Conservation (phyloP, 2,113 vertebrate species). For the Andinoacara biseriatus region DNA sequence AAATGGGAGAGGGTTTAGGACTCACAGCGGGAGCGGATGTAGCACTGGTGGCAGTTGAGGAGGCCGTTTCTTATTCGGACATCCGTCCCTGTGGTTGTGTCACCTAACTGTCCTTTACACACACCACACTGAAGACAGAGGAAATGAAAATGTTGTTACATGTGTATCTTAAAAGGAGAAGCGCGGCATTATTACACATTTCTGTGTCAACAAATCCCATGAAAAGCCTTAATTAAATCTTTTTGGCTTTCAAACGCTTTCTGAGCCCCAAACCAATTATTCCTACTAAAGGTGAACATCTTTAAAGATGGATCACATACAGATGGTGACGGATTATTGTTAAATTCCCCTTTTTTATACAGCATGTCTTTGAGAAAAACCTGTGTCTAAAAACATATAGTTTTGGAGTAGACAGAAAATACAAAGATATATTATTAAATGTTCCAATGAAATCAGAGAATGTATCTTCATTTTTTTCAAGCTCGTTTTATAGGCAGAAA, state of each 20-base stretch:
- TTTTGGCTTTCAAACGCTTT: not conserved
- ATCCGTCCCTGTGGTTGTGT: conserved; percentile 91
- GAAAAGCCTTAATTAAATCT: not conserved
- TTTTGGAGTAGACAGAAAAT: too few species aligned
- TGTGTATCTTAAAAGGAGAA: not conserved
- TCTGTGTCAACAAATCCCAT: not conserved
- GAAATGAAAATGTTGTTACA: not conserved
- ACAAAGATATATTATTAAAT: not conserved
- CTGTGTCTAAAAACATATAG: too few species aligned
- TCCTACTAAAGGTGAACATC: not conserved
- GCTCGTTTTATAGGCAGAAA: not conserved
- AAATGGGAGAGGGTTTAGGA: conserved; percentile 18
- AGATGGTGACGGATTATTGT: not conserved
- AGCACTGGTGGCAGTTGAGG: conserved; percentile 96
- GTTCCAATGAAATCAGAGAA: not conserved
- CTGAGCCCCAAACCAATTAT: not conserved
- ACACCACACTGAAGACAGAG: conserved; percentile 87
- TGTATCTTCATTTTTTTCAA: not conserved
- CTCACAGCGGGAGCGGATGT: conserved; percentile 95
- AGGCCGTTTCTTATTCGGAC: conserved; percentile 95
- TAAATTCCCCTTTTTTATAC: not conserved
- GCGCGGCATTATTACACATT: not conserved
- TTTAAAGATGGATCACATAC: not conserved
- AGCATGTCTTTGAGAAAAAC: too few species aligned
- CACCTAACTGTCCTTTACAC: conserved; percentile 94